phyloP scores from a whole-genome alignment of 2,113 vertebrate species.

The Psittacus erithacus region DNA sequence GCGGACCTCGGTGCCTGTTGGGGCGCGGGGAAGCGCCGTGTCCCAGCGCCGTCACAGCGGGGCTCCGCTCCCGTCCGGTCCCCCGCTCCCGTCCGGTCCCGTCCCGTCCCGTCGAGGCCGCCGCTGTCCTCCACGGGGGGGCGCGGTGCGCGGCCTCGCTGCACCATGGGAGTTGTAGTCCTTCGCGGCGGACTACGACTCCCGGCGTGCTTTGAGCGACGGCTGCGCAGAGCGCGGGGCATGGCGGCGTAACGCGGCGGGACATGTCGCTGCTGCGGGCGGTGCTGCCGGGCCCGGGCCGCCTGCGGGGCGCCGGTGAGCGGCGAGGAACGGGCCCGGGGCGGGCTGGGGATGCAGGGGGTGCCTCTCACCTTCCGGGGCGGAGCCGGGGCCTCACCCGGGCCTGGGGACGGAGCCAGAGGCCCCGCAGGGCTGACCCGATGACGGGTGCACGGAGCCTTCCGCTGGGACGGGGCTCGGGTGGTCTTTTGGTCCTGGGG shows the following conservation, averaged over 20 bases:
- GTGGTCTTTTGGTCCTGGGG: not conserved
- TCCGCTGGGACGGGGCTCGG: fast-evolving
- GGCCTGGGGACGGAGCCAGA: too few species aligned
- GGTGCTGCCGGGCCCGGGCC: not conserved
- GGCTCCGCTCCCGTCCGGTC: not conserved
- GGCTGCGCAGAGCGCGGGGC: not conserved
- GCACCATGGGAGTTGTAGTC: not conserved
- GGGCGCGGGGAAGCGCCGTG: not conserved
- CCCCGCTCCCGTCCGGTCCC: not conserved
- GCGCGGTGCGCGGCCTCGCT: not conserved
- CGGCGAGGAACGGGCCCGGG: not conserved
- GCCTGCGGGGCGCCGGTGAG: conserved; percentile 20
- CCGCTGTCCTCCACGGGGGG: not conserved
- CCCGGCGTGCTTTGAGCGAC: not conserved
- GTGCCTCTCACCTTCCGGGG: too few species aligned
- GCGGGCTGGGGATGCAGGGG: too few species aligned
- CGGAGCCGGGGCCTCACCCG: not conserved
- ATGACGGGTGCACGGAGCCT: not conserved
- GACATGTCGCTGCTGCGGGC: conserved; percentile 1
- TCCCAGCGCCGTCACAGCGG: not conserved
- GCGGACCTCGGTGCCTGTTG: not conserved
- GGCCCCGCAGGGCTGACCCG: not conserved
- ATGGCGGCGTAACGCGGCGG: not conserved
- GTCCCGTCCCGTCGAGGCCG: not conserved
- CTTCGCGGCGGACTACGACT: not conserved